A percentile compares a stretch with the other conserved stretches of the same genome.
Evolutionary conservation across 1,140 invertebrate species (phyloP).

Genomic region (Lamellibrachia luymesi): DNA sequence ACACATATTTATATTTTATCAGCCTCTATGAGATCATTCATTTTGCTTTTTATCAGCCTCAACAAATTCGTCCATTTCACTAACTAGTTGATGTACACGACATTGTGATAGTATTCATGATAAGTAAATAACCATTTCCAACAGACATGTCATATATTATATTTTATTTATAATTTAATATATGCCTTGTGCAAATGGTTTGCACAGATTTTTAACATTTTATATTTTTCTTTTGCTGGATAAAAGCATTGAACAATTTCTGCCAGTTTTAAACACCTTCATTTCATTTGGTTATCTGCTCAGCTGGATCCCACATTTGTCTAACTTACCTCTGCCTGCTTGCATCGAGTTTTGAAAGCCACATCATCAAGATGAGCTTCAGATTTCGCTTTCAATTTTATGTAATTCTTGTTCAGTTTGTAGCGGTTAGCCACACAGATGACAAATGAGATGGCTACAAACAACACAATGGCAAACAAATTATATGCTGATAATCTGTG

Average conservation of each 20-base stretch:
- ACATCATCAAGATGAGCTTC: not conserved
- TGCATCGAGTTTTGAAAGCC: not conserved
- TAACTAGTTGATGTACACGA: no score
- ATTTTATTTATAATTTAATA: no score
- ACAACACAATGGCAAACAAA: not conserved
- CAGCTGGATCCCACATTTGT: not conserved
- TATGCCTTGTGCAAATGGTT: not conserved
- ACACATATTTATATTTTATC: no score
- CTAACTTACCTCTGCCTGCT: slow-evolving; percentile 12
- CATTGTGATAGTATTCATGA: no score
- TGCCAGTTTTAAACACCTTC: no score
- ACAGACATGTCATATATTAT: no score
- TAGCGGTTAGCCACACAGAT: slow-evolving; percentile 33
- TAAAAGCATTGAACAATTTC: no score
- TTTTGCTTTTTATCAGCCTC: no score
- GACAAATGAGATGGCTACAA: slow-evolving; percentile 28
- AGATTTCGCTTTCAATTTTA: slow-evolving; percentile 24
- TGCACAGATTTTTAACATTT: not conserved
- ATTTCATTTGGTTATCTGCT: not conserved
- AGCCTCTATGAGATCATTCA: no score
- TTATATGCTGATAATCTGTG: no score
- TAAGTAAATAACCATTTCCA: no score
- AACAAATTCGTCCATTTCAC: no score
- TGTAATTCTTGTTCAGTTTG: slow-evolving; percentile 33
- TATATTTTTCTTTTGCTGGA: not conserved